phyloP scores from a whole-genome alignment of 2,888 invertebrate genomes.

The Automeris io region DNA sequence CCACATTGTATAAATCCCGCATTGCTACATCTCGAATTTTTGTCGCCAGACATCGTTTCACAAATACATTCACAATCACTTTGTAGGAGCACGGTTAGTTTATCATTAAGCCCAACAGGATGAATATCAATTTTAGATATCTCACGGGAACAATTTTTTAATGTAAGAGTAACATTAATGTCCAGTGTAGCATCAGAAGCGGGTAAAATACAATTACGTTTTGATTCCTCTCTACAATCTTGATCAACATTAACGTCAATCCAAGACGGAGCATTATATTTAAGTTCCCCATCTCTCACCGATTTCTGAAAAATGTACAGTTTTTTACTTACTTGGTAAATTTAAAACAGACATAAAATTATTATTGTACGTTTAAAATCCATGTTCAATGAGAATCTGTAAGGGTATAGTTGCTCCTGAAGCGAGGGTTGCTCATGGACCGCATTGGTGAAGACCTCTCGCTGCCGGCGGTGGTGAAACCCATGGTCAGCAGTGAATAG shows the following conservation, averaged over 20 bases:
- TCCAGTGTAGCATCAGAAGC: constrained; percentile 22
- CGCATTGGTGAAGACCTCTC: no score
- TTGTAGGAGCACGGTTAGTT: constrained; percentile 80
- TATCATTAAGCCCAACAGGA: constrained; percentile 82
- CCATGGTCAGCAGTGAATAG: no score
- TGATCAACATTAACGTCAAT: constrained; percentile 32
- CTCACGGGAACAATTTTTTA: constrained; percentile 29
- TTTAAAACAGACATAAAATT: background rate
- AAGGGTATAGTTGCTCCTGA: no score
- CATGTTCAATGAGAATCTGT: no score
- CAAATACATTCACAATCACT: constrained; percentile 87
- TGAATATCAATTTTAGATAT: constrained; percentile 18
- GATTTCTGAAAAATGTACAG: constrained; percentile 29
- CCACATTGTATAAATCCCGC: constrained; percentile 79
- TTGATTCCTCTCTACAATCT: constrained; percentile 24
- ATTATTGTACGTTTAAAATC: no score
- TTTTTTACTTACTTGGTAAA: background rate
- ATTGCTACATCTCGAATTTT: constrained; percentile 42
- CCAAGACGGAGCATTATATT: constrained; percentile 20
- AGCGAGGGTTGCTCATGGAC: no score
- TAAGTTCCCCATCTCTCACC: constrained; percentile 23
- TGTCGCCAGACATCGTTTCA: constrained; percentile 61
- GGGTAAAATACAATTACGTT: constrained; percentile 26
- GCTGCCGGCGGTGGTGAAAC: no score
- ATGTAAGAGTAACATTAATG: constrained; percentile 31